Evolutionary conservation across 2,797 vertebrate species (phyloP).

Genomic region (Arctocebus calabarensis): DNA sequence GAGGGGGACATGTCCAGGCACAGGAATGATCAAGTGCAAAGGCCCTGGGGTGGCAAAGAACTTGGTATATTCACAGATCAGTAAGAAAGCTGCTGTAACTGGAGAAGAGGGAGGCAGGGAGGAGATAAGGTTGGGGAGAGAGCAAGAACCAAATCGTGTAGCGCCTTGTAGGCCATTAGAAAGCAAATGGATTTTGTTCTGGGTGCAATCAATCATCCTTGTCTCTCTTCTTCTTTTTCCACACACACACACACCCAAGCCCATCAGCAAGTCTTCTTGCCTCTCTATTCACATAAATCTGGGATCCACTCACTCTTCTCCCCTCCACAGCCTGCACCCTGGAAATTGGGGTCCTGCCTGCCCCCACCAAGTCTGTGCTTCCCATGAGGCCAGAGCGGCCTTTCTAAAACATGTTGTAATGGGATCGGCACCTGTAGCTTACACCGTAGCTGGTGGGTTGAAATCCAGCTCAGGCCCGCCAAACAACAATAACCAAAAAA

Average conservation of each 20-base stretch:
- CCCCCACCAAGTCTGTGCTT: background rate
- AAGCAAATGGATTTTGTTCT: conserved; percentile 38
- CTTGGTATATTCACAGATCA: background rate
- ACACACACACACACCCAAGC: too few relatives aligned
- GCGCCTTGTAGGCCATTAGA: background rate
- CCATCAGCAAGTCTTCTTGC: background rate
- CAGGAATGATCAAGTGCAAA: background rate
- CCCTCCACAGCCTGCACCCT: background rate
- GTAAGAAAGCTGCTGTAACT: background rate
- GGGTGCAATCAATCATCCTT: conserved; percentile 37
- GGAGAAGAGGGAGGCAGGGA: background rate
- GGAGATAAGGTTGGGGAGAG: background rate
- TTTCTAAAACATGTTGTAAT: background rate
- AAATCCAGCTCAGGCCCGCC: too few relatives aligned
- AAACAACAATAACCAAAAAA: too few relatives aligned
- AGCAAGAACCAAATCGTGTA: background rate
- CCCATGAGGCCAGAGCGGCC: background rate
- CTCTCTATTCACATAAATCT: conserved; percentile 19
- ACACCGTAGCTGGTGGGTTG: too few relatives aligned
- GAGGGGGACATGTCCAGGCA: background rate
- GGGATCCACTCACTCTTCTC: background rate
- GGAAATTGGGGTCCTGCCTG: too few relatives aligned
- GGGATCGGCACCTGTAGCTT: too few relatives aligned
- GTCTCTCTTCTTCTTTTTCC: background rate
- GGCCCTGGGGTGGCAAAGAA: background rate